Percentiles rank a stretch among this genome's conserved stretches.
Conservation (phyloP, 2,888 invertebrate species). For the Drosophila setosimentum region DNA sequence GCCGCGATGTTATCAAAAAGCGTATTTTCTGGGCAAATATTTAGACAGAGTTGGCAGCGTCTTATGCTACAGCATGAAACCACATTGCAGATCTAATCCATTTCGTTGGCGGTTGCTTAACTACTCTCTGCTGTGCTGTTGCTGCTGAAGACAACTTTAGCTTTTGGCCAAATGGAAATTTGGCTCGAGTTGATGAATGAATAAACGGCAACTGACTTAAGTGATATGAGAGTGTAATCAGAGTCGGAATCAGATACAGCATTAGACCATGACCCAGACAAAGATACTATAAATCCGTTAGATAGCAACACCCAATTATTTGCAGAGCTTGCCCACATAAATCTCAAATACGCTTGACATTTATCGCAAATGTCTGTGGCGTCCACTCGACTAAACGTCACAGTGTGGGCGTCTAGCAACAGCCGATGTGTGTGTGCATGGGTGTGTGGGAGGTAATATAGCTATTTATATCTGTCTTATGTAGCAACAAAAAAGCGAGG, state of each 20-base stretch:
- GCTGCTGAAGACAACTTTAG: constrained; percentile 11
- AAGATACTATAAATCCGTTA: constrained; percentile 44
- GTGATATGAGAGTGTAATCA: constrained; percentile 19
- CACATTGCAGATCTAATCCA: constrained; percentile 63
- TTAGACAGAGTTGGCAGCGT: constrained; percentile 43
- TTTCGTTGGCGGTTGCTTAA: constrained; percentile 54
- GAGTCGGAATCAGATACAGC: constrained; percentile 1
- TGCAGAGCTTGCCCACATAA: constrained; percentile 55
- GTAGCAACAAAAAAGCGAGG: constrained; percentile 31
- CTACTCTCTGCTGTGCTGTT: not conserved
- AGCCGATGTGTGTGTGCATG: not conserved
- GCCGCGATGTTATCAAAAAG: constrained; percentile 24
- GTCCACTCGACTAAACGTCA: constrained; percentile 35
- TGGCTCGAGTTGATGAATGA: constrained; percentile 41
- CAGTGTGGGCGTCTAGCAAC: not conserved
- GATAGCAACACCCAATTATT: constrained; percentile 65
- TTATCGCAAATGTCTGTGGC: constrained; percentile 65
- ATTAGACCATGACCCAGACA: constrained; percentile 11
- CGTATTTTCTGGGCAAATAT: constrained; percentile 69
- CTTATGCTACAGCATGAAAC: constrained; percentile 17
- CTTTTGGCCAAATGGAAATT: constrained; percentile 60
- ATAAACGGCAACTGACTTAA: constrained; percentile 19
- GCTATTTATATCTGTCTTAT: constrained; percentile 63
- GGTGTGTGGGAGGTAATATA: constrained; percentile 6
- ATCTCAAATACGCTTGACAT: constrained; percentile 71